These are phyloP conservation scores for Craterocephalus amniculus DNA, from an alignment of 2,797 vertebrate genomes.

Conservation along the genomic window DNA sequence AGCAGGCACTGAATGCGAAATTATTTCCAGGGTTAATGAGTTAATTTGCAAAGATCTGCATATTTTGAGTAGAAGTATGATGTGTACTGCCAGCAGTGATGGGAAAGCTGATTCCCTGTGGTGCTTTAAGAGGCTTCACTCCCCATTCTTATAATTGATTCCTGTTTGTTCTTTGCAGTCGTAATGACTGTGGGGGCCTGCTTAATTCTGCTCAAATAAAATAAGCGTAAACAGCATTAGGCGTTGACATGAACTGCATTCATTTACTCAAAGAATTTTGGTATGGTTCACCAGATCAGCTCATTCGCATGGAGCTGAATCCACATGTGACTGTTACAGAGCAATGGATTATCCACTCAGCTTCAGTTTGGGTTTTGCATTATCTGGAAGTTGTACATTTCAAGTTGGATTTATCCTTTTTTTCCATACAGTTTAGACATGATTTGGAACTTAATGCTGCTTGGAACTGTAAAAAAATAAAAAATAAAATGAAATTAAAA, in stretches of 20 bases:
- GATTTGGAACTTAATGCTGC: neutral
- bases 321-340: conserved; percentile 14
- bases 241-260: conserved; percentile 48
- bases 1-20: conserved; percentile 50
- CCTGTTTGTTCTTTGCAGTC: conserved; percentile 35
- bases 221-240: conserved; percentile 59
- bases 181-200: conserved; percentile 34
- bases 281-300: conserved; percentile 20
- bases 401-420: neutral
- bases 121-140: conserved; percentile 22
- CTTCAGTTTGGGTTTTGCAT: conserved; percentile 1
- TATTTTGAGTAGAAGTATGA: conserved; percentile 50
- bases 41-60: conserved; percentile 68
- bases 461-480: neutral
- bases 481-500: neutral
- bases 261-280: conserved; percentile 44
- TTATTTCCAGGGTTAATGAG: conserved; percentile 56
- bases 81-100: conserved; percentile 33
- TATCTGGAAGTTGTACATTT: neutral
- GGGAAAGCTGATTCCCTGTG: conserved; percentile 44
- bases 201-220: conserved; percentile 53
- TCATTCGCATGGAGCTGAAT: conserved; percentile 31
- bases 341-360: conserved; percentile 2
- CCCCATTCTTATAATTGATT: conserved; percentile 20
- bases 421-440: neutral